phyloP scores from a whole-genome alignment of 2,113 vertebrate genomes.

The Phrynosoma blainvillii region DNA sequence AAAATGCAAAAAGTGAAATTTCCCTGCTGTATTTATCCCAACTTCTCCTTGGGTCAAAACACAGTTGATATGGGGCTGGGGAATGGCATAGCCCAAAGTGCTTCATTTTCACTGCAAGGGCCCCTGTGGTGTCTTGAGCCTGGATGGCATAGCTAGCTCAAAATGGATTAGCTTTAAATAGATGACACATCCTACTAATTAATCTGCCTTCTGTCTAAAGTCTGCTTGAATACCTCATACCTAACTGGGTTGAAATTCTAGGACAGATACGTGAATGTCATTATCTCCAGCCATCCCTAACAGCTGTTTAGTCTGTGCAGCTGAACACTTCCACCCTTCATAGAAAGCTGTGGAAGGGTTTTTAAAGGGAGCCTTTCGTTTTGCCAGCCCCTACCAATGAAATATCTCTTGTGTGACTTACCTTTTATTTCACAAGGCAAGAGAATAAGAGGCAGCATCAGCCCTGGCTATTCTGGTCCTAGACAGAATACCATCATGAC shows the following conservation, averaged over 20 bases:
- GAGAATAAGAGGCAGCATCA: no score
- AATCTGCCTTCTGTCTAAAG: background rate
- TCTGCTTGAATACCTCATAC: background rate
- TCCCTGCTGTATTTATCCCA: rapidly evolving
- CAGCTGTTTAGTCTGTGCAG: background rate
- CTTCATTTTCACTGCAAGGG: background rate
- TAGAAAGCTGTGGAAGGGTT: background rate
- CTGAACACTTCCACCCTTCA: rapidly evolving
- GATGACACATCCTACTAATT: rapidly evolving
- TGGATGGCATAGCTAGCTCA: background rate
- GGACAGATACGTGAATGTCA: background rate
- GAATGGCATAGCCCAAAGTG: background rate
- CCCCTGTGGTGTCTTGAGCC: background rate
- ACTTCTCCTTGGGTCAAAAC: background rate
- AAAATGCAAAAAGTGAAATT: background rate
- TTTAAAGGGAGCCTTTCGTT: background rate
- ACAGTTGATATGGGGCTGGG: background rate
- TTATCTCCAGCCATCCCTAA: background rate
- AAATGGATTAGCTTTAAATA: background rate
- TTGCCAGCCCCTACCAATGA: background rate
- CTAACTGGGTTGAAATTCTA: background rate
- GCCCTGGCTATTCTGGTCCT: background rate
- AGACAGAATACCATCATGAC: no score
- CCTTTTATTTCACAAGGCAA: background rate
- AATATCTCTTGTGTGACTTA: background rate